These are phyloP conservation scores for Hymenopus coronatus DNA, from an alignment of 2,888 invertebrate species.

Conservation along the genomic window DNA sequence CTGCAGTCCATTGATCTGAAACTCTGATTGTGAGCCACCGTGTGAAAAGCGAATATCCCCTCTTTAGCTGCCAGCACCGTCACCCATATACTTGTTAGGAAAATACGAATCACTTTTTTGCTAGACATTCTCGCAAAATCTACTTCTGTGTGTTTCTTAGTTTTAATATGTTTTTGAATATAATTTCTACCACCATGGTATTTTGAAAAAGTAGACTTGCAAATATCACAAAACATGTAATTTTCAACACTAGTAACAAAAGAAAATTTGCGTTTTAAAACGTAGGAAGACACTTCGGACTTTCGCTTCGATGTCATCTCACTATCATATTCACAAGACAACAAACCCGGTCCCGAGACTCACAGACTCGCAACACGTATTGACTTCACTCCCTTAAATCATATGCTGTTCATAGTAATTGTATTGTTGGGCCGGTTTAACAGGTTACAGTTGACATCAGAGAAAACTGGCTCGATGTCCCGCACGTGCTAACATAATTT, in stretches of 20 bases:
- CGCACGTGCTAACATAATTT: too few relatives aligned
- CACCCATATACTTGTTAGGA: not conserved
- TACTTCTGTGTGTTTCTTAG: not conserved
- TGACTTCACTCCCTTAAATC: too few relatives aligned
- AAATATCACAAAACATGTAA: not conserved
- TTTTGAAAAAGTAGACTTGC: not conserved
- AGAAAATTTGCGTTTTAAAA: not conserved
- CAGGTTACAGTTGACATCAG: too few relatives aligned
- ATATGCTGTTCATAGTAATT: too few relatives aligned
- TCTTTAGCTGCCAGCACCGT: not conserved
- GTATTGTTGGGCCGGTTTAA: too few relatives aligned
- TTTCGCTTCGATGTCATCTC: not conserved
- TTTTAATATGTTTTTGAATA: not conserved
- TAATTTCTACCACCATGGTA: not conserved
- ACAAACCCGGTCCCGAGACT: too few relatives aligned
- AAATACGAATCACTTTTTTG: not conserved
- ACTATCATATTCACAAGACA: too few relatives aligned
- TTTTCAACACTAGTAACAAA: not conserved
- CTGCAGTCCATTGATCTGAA: not conserved
- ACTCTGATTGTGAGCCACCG: not conserved
- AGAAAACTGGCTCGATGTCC: too few relatives aligned
- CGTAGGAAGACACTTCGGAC: not conserved
- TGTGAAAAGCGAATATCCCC: not conserved
- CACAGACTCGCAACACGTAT: too few relatives aligned
- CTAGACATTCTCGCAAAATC: not conserved